Evolutionary conservation across 2,113 vertebrate genomes (phyloP).

Genomic region (Porphyrio hochstetteri): DNA sequence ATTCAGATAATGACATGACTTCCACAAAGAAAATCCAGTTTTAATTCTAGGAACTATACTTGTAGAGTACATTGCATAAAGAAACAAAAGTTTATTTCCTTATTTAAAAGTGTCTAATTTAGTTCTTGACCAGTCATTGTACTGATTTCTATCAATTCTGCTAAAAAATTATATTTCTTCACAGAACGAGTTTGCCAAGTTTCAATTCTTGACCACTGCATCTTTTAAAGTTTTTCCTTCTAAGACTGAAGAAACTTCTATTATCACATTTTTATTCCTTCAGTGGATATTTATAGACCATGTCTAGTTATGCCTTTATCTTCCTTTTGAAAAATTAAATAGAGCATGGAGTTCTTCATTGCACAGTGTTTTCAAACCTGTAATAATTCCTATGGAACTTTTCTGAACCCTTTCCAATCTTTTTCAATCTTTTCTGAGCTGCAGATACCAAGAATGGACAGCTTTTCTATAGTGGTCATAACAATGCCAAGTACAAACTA

Average conservation of each 20-base stretch:
- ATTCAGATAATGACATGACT: neutral
- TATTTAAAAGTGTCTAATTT: neutral
- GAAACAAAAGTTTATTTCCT: neutral
- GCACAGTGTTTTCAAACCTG: conserved; percentile 19
- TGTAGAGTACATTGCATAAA: neutral
- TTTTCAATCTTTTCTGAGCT: neutral
- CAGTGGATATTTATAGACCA: conserved; percentile 26
- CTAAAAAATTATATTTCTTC: neutral
- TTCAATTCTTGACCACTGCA: neutral
- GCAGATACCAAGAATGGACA: neutral
- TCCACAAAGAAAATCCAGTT: neutral
- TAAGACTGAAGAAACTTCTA: neutral
- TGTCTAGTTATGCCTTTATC: neutral
- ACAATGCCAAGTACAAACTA: neutral
- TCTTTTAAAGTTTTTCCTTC: conserved; percentile 2
- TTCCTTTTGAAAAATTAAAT: conserved; percentile 46
- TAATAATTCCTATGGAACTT: neutral
- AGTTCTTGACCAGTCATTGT: neutral
- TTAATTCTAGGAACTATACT: neutral
- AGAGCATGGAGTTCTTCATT: neutral
- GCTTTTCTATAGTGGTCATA: neutral
- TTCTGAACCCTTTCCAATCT: neutral
- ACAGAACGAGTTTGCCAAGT: neutral
- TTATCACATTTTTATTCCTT: conserved; percentile 17
- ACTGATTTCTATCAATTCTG: neutral